These are phyloP conservation scores for Charanyca ferruginea DNA, from an alignment of 2,888 invertebrate species.

Conservation along the genomic window DNA sequence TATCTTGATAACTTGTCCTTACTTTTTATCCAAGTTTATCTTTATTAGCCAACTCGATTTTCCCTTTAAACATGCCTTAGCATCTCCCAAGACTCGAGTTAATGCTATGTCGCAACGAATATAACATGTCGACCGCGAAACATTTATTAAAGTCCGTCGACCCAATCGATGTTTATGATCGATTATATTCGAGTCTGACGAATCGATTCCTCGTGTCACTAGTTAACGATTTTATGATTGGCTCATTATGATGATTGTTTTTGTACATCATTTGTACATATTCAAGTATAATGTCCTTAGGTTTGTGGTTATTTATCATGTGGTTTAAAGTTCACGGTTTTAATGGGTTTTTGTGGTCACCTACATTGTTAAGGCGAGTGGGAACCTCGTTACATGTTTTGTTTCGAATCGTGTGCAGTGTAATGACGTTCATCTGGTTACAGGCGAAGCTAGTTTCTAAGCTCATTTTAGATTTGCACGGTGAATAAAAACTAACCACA, in stretches of 20 bases:
- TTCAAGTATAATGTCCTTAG: constrained; percentile 32
- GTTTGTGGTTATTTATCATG: constrained; percentile 32
- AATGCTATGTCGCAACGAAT: constrained; percentile 61
- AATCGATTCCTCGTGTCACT: constrained; percentile 76
- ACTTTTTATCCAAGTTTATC: too few species aligned
- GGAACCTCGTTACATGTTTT: constrained; percentile 30
- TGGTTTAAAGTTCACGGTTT: constrained; percentile 47
- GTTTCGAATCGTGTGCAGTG: background rate
- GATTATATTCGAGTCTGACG: constrained; percentile 74
- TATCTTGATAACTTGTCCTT: too few species aligned
- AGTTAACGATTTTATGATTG: constrained; percentile 73
- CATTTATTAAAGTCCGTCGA: constrained; percentile 81
- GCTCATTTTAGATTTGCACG: constrained; percentile 28
- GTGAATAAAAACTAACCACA: constrained; percentile 30
- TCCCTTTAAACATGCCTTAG: constrained; percentile 30
- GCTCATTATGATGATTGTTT: constrained; percentile 66
- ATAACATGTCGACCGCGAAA: constrained; percentile 75
- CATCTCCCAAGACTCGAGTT: constrained; percentile 40
- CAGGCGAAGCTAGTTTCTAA: constrained; percentile 8
- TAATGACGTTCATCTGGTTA: constrained; percentile 7
- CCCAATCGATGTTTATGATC: constrained; percentile 78
- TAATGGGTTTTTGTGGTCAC: constrained; percentile 54
- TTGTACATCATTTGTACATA: constrained; percentile 54
- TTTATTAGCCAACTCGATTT: background rate
- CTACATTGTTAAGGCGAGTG: constrained; percentile 29